Base-by-base conservation (phyloP, 2,888 invertebrate genomes). In the Archips xylosteana region DNA sequence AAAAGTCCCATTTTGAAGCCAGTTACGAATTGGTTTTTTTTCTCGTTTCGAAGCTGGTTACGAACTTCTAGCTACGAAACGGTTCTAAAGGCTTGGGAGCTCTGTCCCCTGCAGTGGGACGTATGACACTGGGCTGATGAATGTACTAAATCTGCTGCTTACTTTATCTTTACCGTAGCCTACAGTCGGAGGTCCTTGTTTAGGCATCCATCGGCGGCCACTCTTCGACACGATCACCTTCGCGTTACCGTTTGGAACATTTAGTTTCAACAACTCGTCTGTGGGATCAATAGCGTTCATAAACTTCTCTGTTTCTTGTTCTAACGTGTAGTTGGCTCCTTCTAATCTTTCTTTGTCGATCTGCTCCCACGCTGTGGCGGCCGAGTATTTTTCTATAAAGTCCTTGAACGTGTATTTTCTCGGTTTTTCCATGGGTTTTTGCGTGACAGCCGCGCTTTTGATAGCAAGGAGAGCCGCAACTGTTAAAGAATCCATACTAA, bases 191-290 rank as follows among this genome's bases (percentile, higher is more conserved):
- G 6, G 39, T 39, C 39, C 6, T 6, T 39, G 39, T 39, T 3
- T 3, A 6, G 83, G 83, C 2, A 4, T 71, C 84, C 83, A 87
- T 23, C 84, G 79, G 47, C 87, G 80, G 0, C 83, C 82, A 9
- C 79, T 82, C 60, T 76, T 76, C 2, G 63, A 54, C 0, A 76
- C 0, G 0, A 79, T 34, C 3, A 83, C 42, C 54, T 80, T 80
- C 0, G 84, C 76, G n/a, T 81, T 75, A 0, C 82, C 83, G 4
- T 81, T 79, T 42, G 81, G 71, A 0, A 89, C 78, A 64, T 83
- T 81, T 0, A 89, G 71, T 0, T 76, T 78, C 3, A 90, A 65
- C 0, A 90, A 74, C 3, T 87, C 87, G 2, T 88, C 89, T 0
- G 85, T 82, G 23, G 77, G 75, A 36, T 91, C 91, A 2, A 89